These are phyloP conservation scores for Centroberyx gerrardi DNA, from an alignment of 2,797 vertebrate species.

Conservation along the genomic window DNA sequence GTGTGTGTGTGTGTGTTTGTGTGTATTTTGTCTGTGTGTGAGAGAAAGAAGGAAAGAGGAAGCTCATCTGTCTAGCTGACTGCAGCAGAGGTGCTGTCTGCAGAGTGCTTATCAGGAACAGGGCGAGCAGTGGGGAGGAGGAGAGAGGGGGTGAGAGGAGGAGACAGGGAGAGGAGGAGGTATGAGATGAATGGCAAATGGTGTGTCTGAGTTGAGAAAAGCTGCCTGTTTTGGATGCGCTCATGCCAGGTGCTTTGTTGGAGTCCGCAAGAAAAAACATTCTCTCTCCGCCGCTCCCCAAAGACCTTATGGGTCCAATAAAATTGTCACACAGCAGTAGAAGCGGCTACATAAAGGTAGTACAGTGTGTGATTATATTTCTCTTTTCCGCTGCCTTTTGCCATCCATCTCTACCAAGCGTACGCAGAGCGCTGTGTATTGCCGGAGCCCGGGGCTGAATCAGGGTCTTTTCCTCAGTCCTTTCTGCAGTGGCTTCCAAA, in stretches of 20 bases:
- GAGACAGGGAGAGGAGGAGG: neutral
- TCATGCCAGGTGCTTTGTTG: slow-evolving; percentile 14
- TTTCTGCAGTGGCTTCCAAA: neutral
- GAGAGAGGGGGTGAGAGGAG: neutral
- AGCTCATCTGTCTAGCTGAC: slow-evolving; percentile 52
- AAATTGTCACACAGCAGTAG: neutral
- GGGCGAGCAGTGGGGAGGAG: slow-evolving; percentile 20
- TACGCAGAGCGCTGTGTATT: neutral
- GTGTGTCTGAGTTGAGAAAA: slow-evolving; percentile 31
- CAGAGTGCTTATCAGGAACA: slow-evolving; percentile 58
- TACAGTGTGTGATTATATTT: neutral
- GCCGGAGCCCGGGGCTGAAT: neutral
- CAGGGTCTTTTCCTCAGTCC: neutral
- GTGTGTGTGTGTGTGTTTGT: slow-evolving; percentile 8
- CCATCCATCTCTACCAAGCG: slow-evolving; percentile 13
- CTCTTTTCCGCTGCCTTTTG: slow-evolving; percentile 4
- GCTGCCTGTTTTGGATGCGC: slow-evolving; percentile 17
- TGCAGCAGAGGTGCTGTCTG: slow-evolving; percentile 49
- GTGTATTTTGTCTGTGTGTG: slow-evolving; percentile 17
- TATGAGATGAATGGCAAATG: slow-evolving; percentile 61
- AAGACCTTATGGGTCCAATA: neutral
- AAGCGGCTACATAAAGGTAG: neutral
- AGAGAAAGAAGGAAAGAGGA: slow-evolving; percentile 24
- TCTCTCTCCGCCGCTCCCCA: neutral
- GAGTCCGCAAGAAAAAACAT: slow-evolving; percentile 23